Base-by-base conservation (phyloP, 1,140 invertebrate species). In the Heliconius eleuchia region DNA sequence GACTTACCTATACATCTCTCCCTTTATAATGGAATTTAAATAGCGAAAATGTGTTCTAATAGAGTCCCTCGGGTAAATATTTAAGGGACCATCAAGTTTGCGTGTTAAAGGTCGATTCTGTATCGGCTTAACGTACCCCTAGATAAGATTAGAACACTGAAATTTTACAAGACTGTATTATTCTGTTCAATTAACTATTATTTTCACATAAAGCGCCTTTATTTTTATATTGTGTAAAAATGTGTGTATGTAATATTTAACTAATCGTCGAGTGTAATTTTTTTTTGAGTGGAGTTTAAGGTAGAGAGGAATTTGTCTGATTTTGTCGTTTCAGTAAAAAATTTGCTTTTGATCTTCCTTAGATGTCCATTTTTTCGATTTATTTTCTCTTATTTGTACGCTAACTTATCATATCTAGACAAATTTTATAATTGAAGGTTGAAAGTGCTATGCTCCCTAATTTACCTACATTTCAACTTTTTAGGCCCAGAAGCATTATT, bases 51-150 rank as follows among this genome's bases (percentile, higher is more conserved):
- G 55, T 66, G 42, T 50, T n/a, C 34, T 70, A 76, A 60, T 19
- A 34, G 60, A 74, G 73, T 55, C 74, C 57, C 42, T 70, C n/a
- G 74, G 60, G 39, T 76, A 70, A 76, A 76, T 76, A 55, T 76
- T 76, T 76, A 70, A n/a, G 74, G 60, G 13, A 27, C 37, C 74
- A 60, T 70, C n/a, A 76, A 76, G 57, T 71, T 76, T 37, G 57
- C 74, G 74, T 70, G 74, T 55, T 76, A 76, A 71, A 23, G 55
- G 60, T 19, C 60, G 74, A 76, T 76, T 76, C 39, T 66, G 60
- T 75, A 76, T 76, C 74, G 74, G 74, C 60, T 76, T 76, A 76
- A 76, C 74, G 74, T 76, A 34, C 57, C 74, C 74, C 57, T 16
- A 70, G 60, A 76, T 76, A 76, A 76, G 74, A 76, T 76, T 70